Base-by-base conservation (phyloP, 2,113 vertebrate species). In the Archilochus colubris region DNA sequence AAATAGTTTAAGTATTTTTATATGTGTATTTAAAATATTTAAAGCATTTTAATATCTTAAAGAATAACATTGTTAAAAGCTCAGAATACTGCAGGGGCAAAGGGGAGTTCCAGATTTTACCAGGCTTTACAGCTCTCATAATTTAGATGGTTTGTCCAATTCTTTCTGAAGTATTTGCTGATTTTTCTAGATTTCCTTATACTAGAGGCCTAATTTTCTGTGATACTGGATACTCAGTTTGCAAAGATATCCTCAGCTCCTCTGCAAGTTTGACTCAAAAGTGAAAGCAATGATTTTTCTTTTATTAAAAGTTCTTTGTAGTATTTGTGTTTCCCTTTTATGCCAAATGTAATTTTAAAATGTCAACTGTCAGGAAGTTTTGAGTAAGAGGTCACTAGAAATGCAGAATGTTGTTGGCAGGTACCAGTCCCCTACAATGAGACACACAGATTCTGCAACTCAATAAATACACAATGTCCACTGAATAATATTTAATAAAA, bases 401-500 rank as follows among this genome's bases (percentile, higher is more conserved):
- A 59, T 31, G 14, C 8, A 55, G 54, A 44, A 14, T 40, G 9
- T 57, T 44, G 1, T 4, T 22, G 46, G 25, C 33, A 83, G 16
- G 43, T 33, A 6, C 9, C 16, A 1, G 13, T n/a, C 0, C 0
- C 28, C 18, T 59, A 28, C 62, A 50, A 3, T n/a, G 5, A 64
- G 63, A 68, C 76, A 57, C 21, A n/a, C 2, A 75, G 38, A 46
- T 74, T 57, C 50, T 53, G 27, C 44, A 53, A 43, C 48, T 85
- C 72, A 16, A 17, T 33, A 72, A 61, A 43, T 27, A 46, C 5
- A 8, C 15, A 5, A 38, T 8, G 4, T 67, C 68, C 78, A 91
- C 40, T 40, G 73, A 68, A 61, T 91, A 64, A 50, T 81, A 72
- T 95, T 96, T 96, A 96, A 95, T 95, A 57, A 50, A 62, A 80